phyloP scores from a whole-genome alignment of 2,797 vertebrate genomes.

The Scleropages formosus region DNA sequence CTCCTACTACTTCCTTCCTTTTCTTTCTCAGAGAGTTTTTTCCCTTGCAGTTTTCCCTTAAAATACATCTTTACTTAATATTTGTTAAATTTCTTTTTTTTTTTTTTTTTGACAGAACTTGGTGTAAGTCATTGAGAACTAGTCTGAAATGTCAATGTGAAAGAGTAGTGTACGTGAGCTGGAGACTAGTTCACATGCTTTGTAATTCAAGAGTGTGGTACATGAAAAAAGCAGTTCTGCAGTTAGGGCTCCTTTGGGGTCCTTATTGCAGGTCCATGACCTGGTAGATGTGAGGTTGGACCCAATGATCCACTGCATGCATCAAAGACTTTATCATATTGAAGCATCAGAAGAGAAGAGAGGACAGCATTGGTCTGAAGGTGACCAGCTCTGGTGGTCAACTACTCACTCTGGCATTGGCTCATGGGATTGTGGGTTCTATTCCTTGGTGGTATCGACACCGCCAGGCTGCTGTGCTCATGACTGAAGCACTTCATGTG shows the following conservation, averaged over 20 bases:
- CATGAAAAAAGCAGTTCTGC: background rate
- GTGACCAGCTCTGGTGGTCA: background rate
- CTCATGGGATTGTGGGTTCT: background rate
- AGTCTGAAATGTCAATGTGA: conserved; percentile 9
- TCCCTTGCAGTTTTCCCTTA: conserved; percentile 13
- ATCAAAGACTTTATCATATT: conserved; percentile 15
- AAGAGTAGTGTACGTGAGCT: conserved; percentile 4
- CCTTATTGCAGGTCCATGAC: background rate
- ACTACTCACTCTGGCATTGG: background rate
- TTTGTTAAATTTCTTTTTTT: background rate
- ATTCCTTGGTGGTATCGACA: background rate
- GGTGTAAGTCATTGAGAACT: background rate
- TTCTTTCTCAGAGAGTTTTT: conserved; percentile 8
- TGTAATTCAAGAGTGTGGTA: background rate
- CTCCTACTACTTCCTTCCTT: background rate
- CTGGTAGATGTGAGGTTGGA: background rate
- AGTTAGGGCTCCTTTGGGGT: too few relatives aligned
- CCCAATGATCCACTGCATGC: conserved; percentile 2
- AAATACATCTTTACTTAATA: background rate
- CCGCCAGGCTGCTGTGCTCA: conserved; percentile 7
- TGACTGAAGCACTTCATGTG: background rate
- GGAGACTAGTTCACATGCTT: too few relatives aligned
- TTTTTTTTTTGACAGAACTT: background rate
- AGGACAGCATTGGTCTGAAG: background rate
- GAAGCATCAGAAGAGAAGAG: background rate